Base-by-base conservation (phyloP, 2,113 vertebrate species). In the Bufo gargarizans region DNA sequence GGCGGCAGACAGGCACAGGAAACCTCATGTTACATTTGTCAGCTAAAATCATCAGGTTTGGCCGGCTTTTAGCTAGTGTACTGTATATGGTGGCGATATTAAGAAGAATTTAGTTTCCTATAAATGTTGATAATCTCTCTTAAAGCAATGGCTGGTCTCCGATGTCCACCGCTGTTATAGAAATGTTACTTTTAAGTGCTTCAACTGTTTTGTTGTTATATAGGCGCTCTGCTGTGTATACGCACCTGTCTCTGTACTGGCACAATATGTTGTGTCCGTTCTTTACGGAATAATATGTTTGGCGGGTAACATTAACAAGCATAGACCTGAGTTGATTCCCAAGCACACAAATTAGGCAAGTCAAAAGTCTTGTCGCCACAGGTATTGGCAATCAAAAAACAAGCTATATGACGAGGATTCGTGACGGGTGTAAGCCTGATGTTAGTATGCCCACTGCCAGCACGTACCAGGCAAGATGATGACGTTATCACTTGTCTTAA, bases 251-350 rank as follows among this genome's bases (percentile, higher is more conserved):
- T 8, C 13, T 69, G 10, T 20, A 53, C 20, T 49, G n/a, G 59
- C 61, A 63, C 45, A 67, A 22, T 69, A 83, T 83, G 61, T 53
- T 22, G 20, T 69, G 65, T 47, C 63, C 43, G 17, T 83, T 69
- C 20, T 69, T 84, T n/a, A 71, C 8, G 69, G 4, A 69, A 33
- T 43, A 47, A 17, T 76, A 50, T 69, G 55, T 20, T 71, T 84
- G 82, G 82, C 82, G 71, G 45, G n/a, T 33, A 4, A 17, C 63
- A 84, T 65, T 55, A n/a, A 84, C 82, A 84, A 6, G 82, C 19
- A 71, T n/a, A 69, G 65, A 71, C 82, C 47, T 71, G 81, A 22
- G 61, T 4, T 65, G 19, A 67, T 71, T 53, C 45, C 82, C 63
- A 84, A 33, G 49, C 47, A 55, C 19, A 84, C 63, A 50, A 22